These are phyloP conservation scores for Cheiracanthium punctorium DNA, from an alignment of 2,888 invertebrate genomes.

Conservation along the genomic window DNA sequence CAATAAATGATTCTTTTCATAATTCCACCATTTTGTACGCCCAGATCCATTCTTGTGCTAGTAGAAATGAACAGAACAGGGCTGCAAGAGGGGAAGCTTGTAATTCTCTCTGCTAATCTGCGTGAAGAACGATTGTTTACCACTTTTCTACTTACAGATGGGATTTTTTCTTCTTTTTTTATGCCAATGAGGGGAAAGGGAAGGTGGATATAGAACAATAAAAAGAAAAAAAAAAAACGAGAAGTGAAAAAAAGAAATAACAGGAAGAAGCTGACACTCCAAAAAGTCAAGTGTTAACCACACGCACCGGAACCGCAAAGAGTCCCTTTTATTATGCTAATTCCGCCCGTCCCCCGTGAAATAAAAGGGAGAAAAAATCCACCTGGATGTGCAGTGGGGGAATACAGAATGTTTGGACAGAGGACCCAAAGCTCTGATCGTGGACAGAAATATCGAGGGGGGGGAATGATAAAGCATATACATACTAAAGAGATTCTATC, in stretches of 20 bases:
- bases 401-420: conserved; percentile 25
- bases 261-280: conserved; percentile 35
- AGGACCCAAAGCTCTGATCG: too few species aligned
- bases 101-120: conserved; percentile 40
- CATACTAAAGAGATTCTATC: too few species aligned
- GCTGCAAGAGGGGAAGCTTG: conserved; percentile 4
- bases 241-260: neutral
- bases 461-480: too few species aligned
- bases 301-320: conserved; percentile 43
- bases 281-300: conserved; percentile 63
- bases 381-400: conserved; percentile 16
- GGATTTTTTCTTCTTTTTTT: conserved; percentile 7
- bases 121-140: conserved; percentile 38
- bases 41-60: neutral
- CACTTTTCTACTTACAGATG: neutral
- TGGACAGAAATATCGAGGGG: too few species aligned
- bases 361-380: conserved; percentile 24
- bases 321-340: conserved; percentile 47
- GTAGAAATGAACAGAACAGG: neutral
- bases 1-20: conserved; percentile 58
- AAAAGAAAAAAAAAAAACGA: too few species aligned
- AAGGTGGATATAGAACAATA: too few species aligned
- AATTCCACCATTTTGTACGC: conserved; percentile 37
- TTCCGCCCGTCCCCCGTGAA: neutral
- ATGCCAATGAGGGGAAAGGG: neutral